Evolutionary conservation across 2,888 invertebrate genomes (phyloP).

Genomic region (Mimas tiliae): DNA sequence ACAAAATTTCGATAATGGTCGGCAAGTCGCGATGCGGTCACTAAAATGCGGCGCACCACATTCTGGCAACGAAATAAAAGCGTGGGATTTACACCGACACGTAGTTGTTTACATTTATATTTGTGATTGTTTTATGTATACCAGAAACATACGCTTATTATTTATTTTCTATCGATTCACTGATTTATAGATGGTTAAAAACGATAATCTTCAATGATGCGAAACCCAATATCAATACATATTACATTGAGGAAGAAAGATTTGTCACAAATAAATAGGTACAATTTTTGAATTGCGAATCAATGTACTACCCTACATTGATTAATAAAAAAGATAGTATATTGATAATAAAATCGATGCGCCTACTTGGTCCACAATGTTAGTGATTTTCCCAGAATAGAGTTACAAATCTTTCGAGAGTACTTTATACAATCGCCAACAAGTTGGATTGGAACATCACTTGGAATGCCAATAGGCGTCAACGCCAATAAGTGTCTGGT

Average conservation of each 20-base stretch:
- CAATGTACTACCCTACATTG: not conserved
- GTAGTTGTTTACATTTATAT: constrained; percentile 35
- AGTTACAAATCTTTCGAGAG: not conserved
- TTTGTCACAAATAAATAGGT: not conserved
- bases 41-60: constrained; percentile 64
- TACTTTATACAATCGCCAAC: not conserved
- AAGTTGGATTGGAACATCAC: not conserved
- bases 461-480: not conserved
- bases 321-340: not conserved
- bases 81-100: constrained; percentile 56
- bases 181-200: not conserved
- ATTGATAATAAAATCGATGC: not conserved
- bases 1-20: constrained; percentile 9
- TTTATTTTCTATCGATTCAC: not conserved
- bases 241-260: not conserved
- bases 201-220: not conserved
- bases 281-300: not conserved
- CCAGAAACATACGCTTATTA: not conserved
- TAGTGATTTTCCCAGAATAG: not conserved
- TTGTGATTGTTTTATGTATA: constrained; percentile 1
- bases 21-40: constrained; percentile 10
- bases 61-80: constrained; percentile 66
- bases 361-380: not conserved
- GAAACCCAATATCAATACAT: not conserved
- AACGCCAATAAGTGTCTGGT: not conserved